These are phyloP conservation scores for Abscondita cerata DNA, from an alignment of 2,888 invertebrate species.

Conservation along the genomic window DNA sequence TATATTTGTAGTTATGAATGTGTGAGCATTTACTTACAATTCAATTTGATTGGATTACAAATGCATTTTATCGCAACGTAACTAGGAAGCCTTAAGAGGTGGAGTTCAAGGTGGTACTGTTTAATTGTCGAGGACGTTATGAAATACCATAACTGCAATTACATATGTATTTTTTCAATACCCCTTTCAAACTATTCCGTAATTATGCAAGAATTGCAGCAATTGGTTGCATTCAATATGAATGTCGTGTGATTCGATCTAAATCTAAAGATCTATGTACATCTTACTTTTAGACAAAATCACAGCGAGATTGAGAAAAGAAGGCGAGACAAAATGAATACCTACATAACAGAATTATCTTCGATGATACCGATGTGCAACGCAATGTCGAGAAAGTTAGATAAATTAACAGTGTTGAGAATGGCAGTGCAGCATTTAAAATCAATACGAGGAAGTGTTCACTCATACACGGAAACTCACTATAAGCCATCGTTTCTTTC, in stretches of 20 bases:
- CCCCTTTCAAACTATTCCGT: slow-evolving; percentile 34
- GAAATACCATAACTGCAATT: slow-evolving; percentile 40
- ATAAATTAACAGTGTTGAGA: slow-evolving; percentile 87
- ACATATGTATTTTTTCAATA: slow-evolving; percentile 39
- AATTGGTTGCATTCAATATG: neutral
- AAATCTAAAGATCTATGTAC: neutral
- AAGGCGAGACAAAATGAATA: slow-evolving; percentile 95
- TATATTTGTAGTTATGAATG: too few species aligned
- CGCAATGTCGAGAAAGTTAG: slow-evolving; percentile 90
- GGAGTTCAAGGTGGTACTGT: slow-evolving; percentile 48
- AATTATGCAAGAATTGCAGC: slow-evolving; percentile 3
- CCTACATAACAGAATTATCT: slow-evolving; percentile 88
- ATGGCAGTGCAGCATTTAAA: slow-evolving; percentile 95
- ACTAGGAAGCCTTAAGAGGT: slow-evolving; percentile 41
- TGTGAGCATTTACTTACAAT: slow-evolving; percentile 1
- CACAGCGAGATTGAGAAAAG: slow-evolving; percentile 97
- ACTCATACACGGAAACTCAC: slow-evolving; percentile 76
- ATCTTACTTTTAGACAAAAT: slow-evolving; percentile 75
- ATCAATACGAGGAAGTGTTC: slow-evolving; percentile 74
- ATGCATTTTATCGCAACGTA: slow-evolving; percentile 33
- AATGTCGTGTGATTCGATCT: too few species aligned
- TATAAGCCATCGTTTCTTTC: slow-evolving; percentile 84
- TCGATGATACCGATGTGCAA: slow-evolving; percentile 94
- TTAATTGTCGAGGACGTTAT: slow-evolving; percentile 44
- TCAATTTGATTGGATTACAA: slow-evolving; percentile 15